Evolutionary conservation across 1,140 invertebrate species (phyloP), one percentile per base, ranked within the genome.

Genomic region (Neomicropteryx cornuta): DNA sequence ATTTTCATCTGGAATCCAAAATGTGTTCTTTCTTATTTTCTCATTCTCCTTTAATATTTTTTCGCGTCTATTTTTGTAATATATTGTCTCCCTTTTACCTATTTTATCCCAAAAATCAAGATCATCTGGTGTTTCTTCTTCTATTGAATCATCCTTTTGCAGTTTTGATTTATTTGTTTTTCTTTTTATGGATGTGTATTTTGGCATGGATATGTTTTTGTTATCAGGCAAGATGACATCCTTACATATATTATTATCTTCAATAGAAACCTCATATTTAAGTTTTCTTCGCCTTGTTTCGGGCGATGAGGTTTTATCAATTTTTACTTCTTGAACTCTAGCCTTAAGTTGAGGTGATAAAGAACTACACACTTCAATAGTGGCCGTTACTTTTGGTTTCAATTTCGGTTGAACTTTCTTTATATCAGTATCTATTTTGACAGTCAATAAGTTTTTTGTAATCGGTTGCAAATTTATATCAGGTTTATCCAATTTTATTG

Each of bases 91-190:
- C 42, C 68, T 52, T 52, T 70, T 66, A 29, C 66, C 67, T 45
- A 70, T 68, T 55, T 58, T 63, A 39, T 59, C 57, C 71, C 69
- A 73, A 58, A 73, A 71, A 43, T 70, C 66, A 18, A 57, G 61
- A 43, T 56, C 53, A 1, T 65, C 59, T 10, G 55, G 53, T 43
- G 59, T 46, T 31, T 39, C 14, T 39, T 27, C 28, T 47, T 46
- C 36, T 45, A 44, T 23, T 23, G 29, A 18, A 5, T 39, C 36
- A 36, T 27, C 34, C 19, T 3, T 30, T 22, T 21, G 37, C 20
- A 27, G 33, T 22, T 24, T 30, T 36, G 16, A 20, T 38, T 18
- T 44, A 36, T 39, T 48, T 36, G 39, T 42, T 38, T 23, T 36
- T 30, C 16, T 49, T 29, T 20, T 46, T 39, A 34, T 39, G 24